Evolutionary conservation across 2,797 vertebrate genomes (phyloP), one percentile per base, ranked within the genome.

Genomic region (Darevskia mixta): DNA sequence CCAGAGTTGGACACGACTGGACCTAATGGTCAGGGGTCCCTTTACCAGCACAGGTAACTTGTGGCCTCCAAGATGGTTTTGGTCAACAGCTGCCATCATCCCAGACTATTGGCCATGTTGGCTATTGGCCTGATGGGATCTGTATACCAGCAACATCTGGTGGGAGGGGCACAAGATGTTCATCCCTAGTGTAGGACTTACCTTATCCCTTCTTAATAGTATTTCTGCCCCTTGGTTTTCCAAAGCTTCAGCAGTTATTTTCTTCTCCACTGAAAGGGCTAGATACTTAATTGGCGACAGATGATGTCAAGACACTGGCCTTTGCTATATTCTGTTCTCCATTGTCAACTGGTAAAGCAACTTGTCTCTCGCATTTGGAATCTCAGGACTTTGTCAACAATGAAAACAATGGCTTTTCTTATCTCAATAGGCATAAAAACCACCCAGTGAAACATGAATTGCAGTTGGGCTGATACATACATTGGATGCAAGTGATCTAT

Each of bases 341-440:
- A 2, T 32, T 41, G 6, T n/a, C 35, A 5, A n/a, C 5, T 38
- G 67, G 32, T 73, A n/a, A 58, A 75, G 73, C 18, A 71, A 38
- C n/a, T 2, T 32, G 49, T 71, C n/a, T 25, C 11, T 29, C 43
- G 17, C 15, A 43, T n/a, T 66, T 66, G 9, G 6, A 77, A 66
- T 1, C 15, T 13, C 2, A 86, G 85, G 83, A 35, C 9, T 87
- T 84, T 41, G 75, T 72, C 67, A 75, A 27, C 29, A 41, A 72
- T 25, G 3, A 23, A 17, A n/a, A 18, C 15, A 35, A 0, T 0
- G 32, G 20, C 41, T 66, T 85, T 84, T 6, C 5, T 27, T 3
- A 20, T 91, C 5, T 29, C 35, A 86, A 79, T 3, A 8, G 43
- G 64, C 49, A 78, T 58, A 69, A 93, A 69, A 79, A 45, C 78